These are phyloP conservation scores for Metallyticus violacea DNA, from an alignment of 2,888 invertebrate genomes.

Conservation along the genomic window DNA sequence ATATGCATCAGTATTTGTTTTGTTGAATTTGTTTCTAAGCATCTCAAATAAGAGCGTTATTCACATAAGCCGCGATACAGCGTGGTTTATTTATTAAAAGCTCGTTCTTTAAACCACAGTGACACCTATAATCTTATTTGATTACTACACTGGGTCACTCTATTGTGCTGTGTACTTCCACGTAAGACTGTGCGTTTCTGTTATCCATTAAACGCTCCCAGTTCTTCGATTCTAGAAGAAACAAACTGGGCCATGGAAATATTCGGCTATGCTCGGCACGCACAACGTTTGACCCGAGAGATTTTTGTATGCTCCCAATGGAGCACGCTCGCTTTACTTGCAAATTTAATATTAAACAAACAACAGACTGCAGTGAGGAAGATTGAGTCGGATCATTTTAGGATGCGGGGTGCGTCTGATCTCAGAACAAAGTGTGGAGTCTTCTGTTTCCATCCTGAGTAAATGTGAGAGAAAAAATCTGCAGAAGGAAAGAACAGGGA, in stretches of 20 bases:
- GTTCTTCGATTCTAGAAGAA: neutral
- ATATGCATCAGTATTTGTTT: no score
- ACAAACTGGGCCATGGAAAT: neutral
- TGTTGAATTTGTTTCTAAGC: no score
- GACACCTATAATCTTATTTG: no score
- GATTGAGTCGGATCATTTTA: neutral
- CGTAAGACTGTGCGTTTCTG: no score
- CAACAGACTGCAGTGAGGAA: neutral
- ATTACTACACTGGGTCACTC: no score
- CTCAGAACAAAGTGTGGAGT: no score
- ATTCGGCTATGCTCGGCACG: neutral
- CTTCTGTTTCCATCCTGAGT: neutral
- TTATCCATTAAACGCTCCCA: neutral
- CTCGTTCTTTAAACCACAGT: no score
- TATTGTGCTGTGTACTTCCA: no score
- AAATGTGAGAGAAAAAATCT: neutral
- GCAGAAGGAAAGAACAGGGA: neutral
- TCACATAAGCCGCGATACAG: no score
- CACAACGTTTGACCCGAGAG: neutral
- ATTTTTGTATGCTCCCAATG: neutral
- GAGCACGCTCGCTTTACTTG: neutral
- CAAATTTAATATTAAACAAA: neutral
- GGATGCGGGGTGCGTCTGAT: neutral
- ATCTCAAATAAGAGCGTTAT: no score
- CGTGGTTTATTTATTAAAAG: no score